phyloP scores from a whole-genome alignment of 2,888 invertebrate genomes.

The Mesoligia furuncula region DNA sequence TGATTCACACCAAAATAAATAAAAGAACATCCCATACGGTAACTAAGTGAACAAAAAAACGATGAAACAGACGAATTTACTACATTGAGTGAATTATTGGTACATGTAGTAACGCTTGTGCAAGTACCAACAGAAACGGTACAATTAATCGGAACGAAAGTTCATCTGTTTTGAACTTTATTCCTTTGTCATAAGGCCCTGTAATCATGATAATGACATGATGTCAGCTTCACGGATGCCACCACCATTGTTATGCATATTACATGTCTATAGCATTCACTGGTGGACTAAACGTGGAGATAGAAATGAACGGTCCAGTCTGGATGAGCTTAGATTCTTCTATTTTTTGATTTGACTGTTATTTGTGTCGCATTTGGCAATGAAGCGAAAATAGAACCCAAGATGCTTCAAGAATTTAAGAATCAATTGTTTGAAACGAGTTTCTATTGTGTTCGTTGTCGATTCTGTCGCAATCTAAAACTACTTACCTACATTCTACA shows the following conservation, averaged over 20 bases:
- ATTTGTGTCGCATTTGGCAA: conserved; percentile 32
- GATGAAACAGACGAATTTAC: conserved; percentile 55
- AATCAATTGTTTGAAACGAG: conserved; percentile 58
- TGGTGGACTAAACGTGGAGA: conserved; percentile 49
- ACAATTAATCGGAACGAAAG: conserved; percentile 53
- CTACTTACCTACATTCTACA: conserved; percentile 47
- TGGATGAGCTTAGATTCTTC: conserved; percentile 47
- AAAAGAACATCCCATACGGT: conserved; percentile 25
- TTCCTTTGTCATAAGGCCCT: conserved; percentile 42
- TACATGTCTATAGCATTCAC: conserved; percentile 65
- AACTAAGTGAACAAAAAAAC: conserved; percentile 44
- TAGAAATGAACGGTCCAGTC: conserved; percentile 35
- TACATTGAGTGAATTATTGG: conserved; percentile 55
- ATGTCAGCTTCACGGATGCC: conserved; percentile 61
- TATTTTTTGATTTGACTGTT: conserved; percentile 9
- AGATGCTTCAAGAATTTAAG: conserved; percentile 44
- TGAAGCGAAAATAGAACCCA: conserved; percentile 44
- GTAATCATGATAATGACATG: conserved; percentile 61
- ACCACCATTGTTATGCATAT: conserved; percentile 68
- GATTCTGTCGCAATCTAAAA: conserved; percentile 53
- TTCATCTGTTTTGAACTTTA: conserved; percentile 55
- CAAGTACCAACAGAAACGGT: conserved; percentile 51
- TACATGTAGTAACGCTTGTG: conserved; percentile 49
- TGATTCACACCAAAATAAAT: conserved; percentile 30
- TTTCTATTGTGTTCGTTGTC: conserved; percentile 57